phyloP scores from a whole-genome alignment of 2,888 invertebrate species.

The Dendrolimus pini region DNA sequence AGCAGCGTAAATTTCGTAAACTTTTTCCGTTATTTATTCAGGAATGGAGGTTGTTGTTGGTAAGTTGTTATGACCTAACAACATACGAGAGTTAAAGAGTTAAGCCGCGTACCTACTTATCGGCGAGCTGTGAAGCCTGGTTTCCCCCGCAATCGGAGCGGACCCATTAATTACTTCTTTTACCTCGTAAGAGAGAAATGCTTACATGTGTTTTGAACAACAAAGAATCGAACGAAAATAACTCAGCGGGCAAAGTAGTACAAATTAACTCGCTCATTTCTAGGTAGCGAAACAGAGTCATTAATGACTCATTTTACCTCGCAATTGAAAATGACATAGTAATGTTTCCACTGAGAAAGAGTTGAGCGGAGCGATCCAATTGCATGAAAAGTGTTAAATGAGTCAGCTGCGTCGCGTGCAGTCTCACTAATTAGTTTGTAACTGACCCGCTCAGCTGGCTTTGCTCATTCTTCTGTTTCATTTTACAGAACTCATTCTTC shows the following conservation, averaged over 20 bases:
- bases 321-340: constrained; percentile 7
- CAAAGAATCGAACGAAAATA: constrained; percentile 3
- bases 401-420: constrained; percentile 3
- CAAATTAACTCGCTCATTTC: constrained; percentile 6
- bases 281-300: constrained; percentile 7
- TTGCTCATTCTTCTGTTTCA: no score
- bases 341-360: constrained; percentile 6
- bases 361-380: constrained; percentile 2
- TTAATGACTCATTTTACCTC: constrained; percentile 8
- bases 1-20: no score
- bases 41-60: no score
- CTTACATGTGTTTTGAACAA: constrained; percentile 1
- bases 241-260: constrained; percentile 3
- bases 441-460: not conserved
- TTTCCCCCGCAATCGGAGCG: not conserved
- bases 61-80: no score
- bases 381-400: constrained; percentile 3
- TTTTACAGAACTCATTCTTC: no score
- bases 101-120: no score
- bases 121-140: not conserved
- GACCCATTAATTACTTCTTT: not conserved
- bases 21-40: no score
- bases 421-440: constrained; percentile 4
- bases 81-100: no score
- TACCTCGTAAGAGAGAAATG: not conserved